Base-by-base conservation (phyloP, 1,140 invertebrate genomes). In the Drosophila lowei region DNA sequence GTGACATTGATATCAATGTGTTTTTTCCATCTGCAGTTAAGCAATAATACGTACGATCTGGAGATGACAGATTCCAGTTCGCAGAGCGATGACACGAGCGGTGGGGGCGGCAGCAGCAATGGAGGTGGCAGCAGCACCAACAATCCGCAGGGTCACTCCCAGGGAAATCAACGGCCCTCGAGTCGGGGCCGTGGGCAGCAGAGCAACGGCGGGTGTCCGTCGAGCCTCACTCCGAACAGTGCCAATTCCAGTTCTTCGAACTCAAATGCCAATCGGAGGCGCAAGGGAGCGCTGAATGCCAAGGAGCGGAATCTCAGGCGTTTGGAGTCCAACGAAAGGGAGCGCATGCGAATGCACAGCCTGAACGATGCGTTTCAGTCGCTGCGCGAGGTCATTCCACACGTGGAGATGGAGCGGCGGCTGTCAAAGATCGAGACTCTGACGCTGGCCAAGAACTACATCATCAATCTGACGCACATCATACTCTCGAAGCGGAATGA, bases 381-480 rank as follows among this genome's bases (percentile, higher is more conserved):
- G 88, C 92, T 97, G 42, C 93, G 96, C 60, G 96, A 97, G 92
- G 96, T 97, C 6, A 97, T 97, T 80, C 97, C 97, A 1, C 96
- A 97, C 77, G 95, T 97, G 52, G 95, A 95, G 91, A 95, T 96
- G 93, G 96, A 97, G 84, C 93, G 96, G 61, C 95, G 96, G 78
- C 92, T 97, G 68, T 96, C 96, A 53, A 97, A 97, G 93, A 97
- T 97, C 70, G 96, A 97, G 92, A 97, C 96, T 9, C 92, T 97
- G 15, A 97, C 96, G 13, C 91, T 97, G 88, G 96, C 96, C 75
- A 97, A 97, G 92, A 97, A 97, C 93, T 97, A 97, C 92, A 97
- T 97, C 89, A 97, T 96, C 93, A 96, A 96, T 25, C 93, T 97
- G 71, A 97, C 96, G 50, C 97, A 97, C 92, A 95, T 97, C 65